Conservation (phyloP, 2,888 invertebrate genomes). For the Ceramica pisi region DNA sequence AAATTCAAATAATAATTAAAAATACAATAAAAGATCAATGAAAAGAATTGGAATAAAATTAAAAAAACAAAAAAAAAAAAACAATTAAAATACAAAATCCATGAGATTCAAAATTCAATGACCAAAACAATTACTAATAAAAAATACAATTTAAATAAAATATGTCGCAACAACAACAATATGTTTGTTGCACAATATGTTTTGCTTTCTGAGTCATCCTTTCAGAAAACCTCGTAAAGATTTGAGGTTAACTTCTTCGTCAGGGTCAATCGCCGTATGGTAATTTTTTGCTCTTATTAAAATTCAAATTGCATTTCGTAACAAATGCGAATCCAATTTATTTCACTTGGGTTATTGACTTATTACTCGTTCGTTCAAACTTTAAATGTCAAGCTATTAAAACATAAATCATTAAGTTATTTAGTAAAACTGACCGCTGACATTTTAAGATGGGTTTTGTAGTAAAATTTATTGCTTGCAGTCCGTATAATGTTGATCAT, state of each 20-base stretch:
- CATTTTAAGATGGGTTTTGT: slow-evolving; percentile 25
- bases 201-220: slow-evolving; percentile 4
- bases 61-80: no score
- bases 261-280: slow-evolving; percentile 1
- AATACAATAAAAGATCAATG: no score
- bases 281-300: slow-evolving; percentile 1
- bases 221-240: background rate
- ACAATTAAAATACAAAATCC: no score
- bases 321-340: slow-evolving; percentile 10
- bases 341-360: slow-evolving; percentile 2
- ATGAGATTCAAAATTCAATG: no score
- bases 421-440: slow-evolving; percentile 12
- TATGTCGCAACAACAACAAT: no score
- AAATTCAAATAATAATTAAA: no score
- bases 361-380: background rate
- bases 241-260: background rate
- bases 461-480: no score
- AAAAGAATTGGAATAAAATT: no score
- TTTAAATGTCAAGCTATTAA: slow-evolving; percentile 31
- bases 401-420: slow-evolving; percentile 16
- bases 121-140: no score
- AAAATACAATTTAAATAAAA: no score
- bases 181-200: no score
- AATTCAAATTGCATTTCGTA: slow-evolving; percentile 12
- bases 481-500: no score